Evolutionary conservation across 2,888 invertebrate genomes (phyloP), one percentile per base, ranked within the genome.

Genomic region (Rhodophaea formosa): DNA sequence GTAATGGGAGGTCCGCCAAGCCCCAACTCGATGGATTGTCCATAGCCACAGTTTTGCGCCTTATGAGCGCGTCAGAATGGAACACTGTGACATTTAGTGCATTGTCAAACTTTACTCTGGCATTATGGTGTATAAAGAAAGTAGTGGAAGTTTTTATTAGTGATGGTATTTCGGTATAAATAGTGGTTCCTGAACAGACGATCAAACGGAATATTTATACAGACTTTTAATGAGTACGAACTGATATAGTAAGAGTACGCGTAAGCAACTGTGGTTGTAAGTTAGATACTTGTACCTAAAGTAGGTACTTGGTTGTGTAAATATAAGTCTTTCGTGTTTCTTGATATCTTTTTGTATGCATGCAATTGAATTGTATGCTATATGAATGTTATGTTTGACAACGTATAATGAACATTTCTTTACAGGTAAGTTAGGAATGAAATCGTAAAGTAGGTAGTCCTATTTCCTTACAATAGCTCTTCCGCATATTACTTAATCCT

Each of bases 1-100:
- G 92, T 95, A 58, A 94, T 94, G 72, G 91, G 92, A 12, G 93
- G 93, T 56, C 93, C 93, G 8, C 94, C 94, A 62, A 95, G 95
- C 77, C 95, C 95, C 12, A 94, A 94, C 68, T 94, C 95, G 17
- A 91, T 95, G 83, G 95, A 95, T 78, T 95, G 95, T 81, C 93
- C 94, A 91, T 95, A 94, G 94, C 91, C 78, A 42, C 80, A 77
- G 72, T 84, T 86, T 65, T 84, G 86, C 89, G 85, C 86, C 60
- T 85, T 84, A 79, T 83, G 79, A 86, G 86, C 88, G 85, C 83
- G 67, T 12, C 68, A 59, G 64, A 60, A 59, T 63, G 72, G 70
- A 72, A 74, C 76, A 69, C 58, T 71, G 60, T 46, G 56, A 65
- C 64, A 57, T 39, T 53, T 59, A 57, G 65, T 69, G 67, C 57